A percentile compares a stretch with the other conserved stretches of the same genome.
Conservation (phyloP, 2,797 vertebrate genomes). For the Oophaga sylvatica region DNA sequence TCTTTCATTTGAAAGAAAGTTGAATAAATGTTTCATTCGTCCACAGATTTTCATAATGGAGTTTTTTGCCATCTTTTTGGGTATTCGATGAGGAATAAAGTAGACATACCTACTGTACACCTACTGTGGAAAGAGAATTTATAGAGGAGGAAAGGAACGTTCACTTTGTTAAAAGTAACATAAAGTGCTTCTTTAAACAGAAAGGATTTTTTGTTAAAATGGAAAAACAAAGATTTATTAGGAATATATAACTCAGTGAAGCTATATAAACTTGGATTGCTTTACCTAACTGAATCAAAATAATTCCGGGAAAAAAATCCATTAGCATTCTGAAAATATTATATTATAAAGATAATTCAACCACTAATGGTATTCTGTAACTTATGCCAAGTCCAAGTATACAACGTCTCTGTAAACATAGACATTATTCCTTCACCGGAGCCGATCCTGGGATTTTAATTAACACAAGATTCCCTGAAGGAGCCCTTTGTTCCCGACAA, state of each 20-base stretch:
- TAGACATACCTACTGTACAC: neutral
- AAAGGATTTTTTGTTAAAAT: conserved; percentile 10
- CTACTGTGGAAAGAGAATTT: neutral
- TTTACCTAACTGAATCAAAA: conserved; percentile 14
- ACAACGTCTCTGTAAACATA: conserved; percentile 37
- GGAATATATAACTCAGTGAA: conserved; percentile 32
- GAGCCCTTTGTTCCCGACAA: conserved; percentile 45
- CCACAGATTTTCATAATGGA: neutral
- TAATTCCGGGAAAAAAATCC: conserved; percentile 38
- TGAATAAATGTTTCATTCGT: neutral
- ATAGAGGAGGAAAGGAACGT: neutral
- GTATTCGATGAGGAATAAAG: neutral
- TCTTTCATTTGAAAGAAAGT: neutral
- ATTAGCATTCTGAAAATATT: conserved; percentile 47
- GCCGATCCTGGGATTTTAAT: conserved; percentile 49
- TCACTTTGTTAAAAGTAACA: conserved; percentile 6
- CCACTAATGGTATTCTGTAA: conserved; percentile 33
- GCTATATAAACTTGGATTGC: conserved; percentile 42
- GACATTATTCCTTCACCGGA: neutral
- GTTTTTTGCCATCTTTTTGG: neutral
- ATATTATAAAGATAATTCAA: conserved; percentile 41
- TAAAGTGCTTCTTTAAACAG: conserved; percentile 16
- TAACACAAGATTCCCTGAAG: conserved; percentile 26
- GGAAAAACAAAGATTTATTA: conserved; percentile 47
- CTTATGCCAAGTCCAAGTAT: conserved; percentile 32